phyloP scores from a whole-genome alignment of 23 tunicate genomes.

The Trididemnum clinides region DNA sequence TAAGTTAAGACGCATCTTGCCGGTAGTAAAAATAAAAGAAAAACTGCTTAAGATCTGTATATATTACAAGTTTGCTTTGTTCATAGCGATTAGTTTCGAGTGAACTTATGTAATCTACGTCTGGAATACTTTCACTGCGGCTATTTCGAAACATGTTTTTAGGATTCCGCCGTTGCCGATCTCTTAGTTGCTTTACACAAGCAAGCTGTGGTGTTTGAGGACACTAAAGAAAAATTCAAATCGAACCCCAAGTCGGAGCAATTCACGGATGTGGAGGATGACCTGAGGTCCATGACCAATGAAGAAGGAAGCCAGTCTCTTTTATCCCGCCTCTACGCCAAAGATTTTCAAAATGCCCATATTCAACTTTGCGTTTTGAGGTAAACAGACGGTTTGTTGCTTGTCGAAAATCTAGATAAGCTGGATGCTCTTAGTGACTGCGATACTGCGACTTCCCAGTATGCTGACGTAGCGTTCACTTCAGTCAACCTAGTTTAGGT shows the following conservation, averaged over 20 bases:
- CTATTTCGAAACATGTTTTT: no score
- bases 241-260: not conserved
- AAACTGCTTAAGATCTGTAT: no score
- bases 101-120: no score
- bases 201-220: conserved; percentile 17
- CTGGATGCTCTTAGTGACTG: no score
- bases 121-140: no score
- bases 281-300: conserved; percentile 42
- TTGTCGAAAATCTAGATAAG: not conserved
- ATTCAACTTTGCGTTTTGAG: conserved; percentile 44
- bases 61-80: no score
- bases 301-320: conserved; percentile 41
- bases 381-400: not conserved
- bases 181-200: conserved; percentile 25
- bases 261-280: conserved; percentile 11
- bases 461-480: no score
- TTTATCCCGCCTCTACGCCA: not conserved
- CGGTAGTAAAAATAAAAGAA: no score
- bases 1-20: no score
- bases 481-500: no score
- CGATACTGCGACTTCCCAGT: no score
- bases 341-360: conserved; percentile 27
- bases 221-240: not conserved
- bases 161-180: not conserved
- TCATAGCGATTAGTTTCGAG: no score